A percentile compares a stretch with the other conserved stretches of the same genome.
Evolutionary conservation across 2,888 invertebrate genomes (phyloP).

Genomic region (Leucoma salicis): DNA sequence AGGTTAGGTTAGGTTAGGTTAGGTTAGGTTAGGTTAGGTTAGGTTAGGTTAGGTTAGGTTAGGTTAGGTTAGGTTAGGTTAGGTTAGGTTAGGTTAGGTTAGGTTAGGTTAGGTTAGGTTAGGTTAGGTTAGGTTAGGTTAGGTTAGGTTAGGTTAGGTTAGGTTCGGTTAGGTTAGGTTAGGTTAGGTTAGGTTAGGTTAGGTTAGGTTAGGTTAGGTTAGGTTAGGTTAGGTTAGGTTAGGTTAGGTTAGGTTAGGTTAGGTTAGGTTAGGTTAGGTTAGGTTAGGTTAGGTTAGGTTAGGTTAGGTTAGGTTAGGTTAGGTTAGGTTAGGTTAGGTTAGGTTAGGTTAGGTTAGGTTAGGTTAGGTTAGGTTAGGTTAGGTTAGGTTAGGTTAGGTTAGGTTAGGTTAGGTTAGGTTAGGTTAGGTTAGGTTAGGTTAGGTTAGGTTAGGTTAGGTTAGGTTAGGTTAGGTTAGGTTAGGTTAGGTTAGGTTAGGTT

Average conservation of each 20-base stretch:
- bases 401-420: conserved; percentile 11
- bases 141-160: conserved; percentile 11
- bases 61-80: conserved; percentile 11
- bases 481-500: conserved; percentile 15
- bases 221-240: conserved; percentile 18
- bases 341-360: conserved; percentile 13
- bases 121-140: conserved; percentile 8
- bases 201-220: conserved; percentile 14
- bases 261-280: conserved; percentile 12
- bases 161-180: too few species aligned
- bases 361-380: conserved; percentile 10
- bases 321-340: conserved; percentile 13
- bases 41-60: conserved; percentile 12
- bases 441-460: conserved; percentile 13
- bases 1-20: conserved; percentile 12
- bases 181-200: conserved; percentile 9
- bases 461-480: conserved; percentile 14
- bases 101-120: conserved; percentile 5
- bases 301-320: conserved; percentile 13
- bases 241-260: conserved; percentile 16
- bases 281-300: conserved; percentile 12
- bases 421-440: conserved; percentile 12
- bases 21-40: conserved; percentile 12
- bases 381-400: conserved; percentile 11
- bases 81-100: conserved; percentile 6